phyloP scores from a whole-genome alignment of 1,140 invertebrate genomes.

The Formica selysi region DNA sequence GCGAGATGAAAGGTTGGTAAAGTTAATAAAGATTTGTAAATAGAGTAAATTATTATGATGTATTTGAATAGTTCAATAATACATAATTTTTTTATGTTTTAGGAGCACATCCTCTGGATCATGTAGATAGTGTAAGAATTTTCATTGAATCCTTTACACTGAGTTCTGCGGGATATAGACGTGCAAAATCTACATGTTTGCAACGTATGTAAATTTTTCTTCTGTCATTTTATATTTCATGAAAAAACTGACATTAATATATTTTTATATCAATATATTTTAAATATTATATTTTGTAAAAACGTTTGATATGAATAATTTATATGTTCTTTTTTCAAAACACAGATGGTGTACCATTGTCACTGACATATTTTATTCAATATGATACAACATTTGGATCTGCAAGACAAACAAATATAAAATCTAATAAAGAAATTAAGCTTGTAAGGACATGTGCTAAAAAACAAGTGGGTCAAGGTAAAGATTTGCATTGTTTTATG shows the following conservation, averaged over 20 bases:
- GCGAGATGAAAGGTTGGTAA: conserved; percentile 45
- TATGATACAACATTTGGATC: conserved; percentile 77
- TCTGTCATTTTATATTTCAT: conserved; percentile 15
- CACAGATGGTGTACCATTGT: conserved; percentile 71
- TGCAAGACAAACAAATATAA: conserved; percentile 71
- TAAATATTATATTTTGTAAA: not conserved
- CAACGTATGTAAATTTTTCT: conserved; percentile 73
- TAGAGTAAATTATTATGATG: not conserved
- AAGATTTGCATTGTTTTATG: not conserved
- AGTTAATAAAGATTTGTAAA: not conserved
- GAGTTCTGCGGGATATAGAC: conserved; percentile 81
- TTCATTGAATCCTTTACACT: conserved; percentile 78
- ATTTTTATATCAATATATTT: conserved; percentile 14
- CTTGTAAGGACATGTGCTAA: conserved; percentile 79
- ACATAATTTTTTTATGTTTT: conserved; percentile 52
- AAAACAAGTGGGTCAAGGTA: conserved; percentile 79
- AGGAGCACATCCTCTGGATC: conserved; percentile 73
- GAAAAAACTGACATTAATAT: not conserved
- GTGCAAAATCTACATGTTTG: conserved; percentile 80
- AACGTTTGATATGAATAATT: conserved; percentile 5
- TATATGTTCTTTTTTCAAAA: conserved; percentile 59
- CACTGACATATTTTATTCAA: conserved; percentile 81
- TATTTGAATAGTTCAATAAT: not conserved
- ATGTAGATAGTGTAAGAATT: conserved; percentile 79
- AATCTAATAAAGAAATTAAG: conserved; percentile 73